Percentiles rank a stretch among this genome's conserved stretches.
Conservation (phyloP, 2,797 vertebrate species). For the Gila robusta region DNA sequence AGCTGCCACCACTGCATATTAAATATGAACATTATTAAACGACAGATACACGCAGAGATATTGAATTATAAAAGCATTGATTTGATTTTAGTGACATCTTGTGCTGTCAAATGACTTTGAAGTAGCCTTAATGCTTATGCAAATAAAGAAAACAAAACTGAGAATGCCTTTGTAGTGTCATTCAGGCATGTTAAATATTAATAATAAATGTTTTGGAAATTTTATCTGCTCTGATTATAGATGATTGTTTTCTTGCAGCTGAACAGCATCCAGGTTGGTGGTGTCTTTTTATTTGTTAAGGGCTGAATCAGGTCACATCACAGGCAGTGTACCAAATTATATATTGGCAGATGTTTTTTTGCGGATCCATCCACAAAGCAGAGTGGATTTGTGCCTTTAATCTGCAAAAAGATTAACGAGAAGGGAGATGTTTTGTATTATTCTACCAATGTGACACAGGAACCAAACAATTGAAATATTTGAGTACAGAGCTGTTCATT, state of each 20-base stretch:
- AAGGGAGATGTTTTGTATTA: neutral
- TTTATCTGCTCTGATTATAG: neutral
- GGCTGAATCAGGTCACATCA: neutral
- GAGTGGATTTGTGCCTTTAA: neutral
- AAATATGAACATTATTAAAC: neutral
- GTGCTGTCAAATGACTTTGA: slow-evolving; percentile 18
- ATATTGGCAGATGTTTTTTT: slow-evolving; percentile 8
- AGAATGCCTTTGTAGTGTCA: neutral
- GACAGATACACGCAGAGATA: neutral
- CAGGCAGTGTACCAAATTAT: neutral
- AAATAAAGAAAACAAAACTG: slow-evolving; percentile 13
- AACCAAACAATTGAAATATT: neutral
- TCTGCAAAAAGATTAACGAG: neutral
- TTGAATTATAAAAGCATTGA: slow-evolving; percentile 2
- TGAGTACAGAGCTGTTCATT: neutral
- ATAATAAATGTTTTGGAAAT: slow-evolving; percentile 7
- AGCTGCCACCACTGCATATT: neutral
- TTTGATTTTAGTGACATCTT: slow-evolving; percentile 13
- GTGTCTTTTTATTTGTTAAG: neutral
- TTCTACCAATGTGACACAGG: neutral
- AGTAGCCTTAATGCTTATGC: slow-evolving; percentile 6
- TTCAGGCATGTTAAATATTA: slow-evolving; percentile 10
- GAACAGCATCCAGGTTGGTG: neutral
- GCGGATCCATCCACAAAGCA: neutral
- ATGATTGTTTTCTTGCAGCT: slow-evolving; percentile 7